Percentiles rank a stretch among this genome's conserved stretches.
phyloP scores from a whole-genome alignment of 2,888 invertebrate species.

The Calameuta pallipes region DNA sequence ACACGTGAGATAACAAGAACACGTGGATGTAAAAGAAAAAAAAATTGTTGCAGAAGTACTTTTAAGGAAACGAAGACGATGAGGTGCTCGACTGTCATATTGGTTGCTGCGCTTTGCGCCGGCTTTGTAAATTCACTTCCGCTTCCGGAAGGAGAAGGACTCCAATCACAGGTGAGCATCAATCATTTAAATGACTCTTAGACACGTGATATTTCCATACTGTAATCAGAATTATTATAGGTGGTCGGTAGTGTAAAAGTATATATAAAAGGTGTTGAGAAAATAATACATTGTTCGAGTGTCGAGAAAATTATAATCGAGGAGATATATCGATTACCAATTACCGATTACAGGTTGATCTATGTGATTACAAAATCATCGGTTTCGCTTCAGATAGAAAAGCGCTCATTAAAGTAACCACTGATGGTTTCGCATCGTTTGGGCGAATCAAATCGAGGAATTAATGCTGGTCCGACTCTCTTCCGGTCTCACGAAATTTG shows the following conservation, averaged over 20 bases:
- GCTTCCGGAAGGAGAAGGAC: slow-evolving; percentile 47
- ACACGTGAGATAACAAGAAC: neutral
- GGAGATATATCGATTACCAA: neutral
- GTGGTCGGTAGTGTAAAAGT: neutral
- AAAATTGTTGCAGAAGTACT: slow-evolving; percentile 19
- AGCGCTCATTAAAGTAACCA: neutral
- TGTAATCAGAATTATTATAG: neutral
- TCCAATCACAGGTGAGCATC: slow-evolving; percentile 57
- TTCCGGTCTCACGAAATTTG: neutral
- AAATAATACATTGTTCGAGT: neutral
- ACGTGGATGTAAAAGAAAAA: neutral
- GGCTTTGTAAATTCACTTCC: slow-evolving; percentile 54
- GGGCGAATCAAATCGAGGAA: neutral
- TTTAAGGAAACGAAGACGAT: slow-evolving; percentile 37
- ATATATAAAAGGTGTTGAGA: neutral
- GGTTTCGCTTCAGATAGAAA: slow-evolving; percentile 1
- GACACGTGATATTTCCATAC: neutral
- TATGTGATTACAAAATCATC: neutral
- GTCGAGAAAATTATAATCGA: neutral
- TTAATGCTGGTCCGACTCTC: neutral
- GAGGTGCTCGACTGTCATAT: slow-evolving; percentile 49
- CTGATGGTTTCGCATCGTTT: neutral
- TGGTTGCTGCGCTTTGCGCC: slow-evolving; percentile 47
- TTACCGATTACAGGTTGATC: neutral
- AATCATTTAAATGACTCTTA: neutral